Evolutionary conservation across 2,113 vertebrate species (phyloP), one percentile per base, ranked within the genome.

Genomic region (Vidua chalybeata): DNA sequence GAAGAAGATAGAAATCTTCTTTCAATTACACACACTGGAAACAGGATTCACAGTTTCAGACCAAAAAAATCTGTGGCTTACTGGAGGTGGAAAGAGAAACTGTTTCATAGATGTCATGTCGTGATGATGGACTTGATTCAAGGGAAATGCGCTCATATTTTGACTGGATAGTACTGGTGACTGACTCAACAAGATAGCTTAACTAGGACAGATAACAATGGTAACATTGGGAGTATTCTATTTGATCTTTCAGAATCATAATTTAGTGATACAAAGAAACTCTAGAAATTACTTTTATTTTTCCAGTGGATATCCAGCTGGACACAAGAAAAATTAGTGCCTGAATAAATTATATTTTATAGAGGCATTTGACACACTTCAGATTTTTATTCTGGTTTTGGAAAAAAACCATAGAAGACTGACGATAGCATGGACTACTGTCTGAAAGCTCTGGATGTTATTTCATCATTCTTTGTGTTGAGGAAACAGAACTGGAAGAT

Each of bases 101-200:
- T 33, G 8, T 92, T 92, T 82, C 66, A 52, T 26, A 59, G 48
- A 21, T 28, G 31, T 63, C 55, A 75, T 89, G 39, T 82, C 84
- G 82, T 61, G 54, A 24, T 78, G 76, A 75, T 73, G 66, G 45
- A 87, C 45, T 73, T 62, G 54, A 69, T 68, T 87, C 58, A 92
- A 92, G 58, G 85, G 91, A 93, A 92, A 90, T 52, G n/a, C 62
- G 62, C 43, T 94, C 58, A 58, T 81, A 93, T 90, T 90, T 93
- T 92, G 61, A 68, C 45, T 78, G 76, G 48, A 75, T 62, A 69
- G 49, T 91, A 81, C 45, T 66, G 49, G 33, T 93, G 92, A 86
- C 64, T 89, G 89, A 89, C 66, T 93, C 76, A 87, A 66, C 3
- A 2, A 63, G 52, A 68, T 11, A 37, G 51, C 64, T 88, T 51